Evolutionary conservation across 2,113 vertebrate genomes (phyloP).

Genomic region (Phylloscopus whistleri): DNA sequence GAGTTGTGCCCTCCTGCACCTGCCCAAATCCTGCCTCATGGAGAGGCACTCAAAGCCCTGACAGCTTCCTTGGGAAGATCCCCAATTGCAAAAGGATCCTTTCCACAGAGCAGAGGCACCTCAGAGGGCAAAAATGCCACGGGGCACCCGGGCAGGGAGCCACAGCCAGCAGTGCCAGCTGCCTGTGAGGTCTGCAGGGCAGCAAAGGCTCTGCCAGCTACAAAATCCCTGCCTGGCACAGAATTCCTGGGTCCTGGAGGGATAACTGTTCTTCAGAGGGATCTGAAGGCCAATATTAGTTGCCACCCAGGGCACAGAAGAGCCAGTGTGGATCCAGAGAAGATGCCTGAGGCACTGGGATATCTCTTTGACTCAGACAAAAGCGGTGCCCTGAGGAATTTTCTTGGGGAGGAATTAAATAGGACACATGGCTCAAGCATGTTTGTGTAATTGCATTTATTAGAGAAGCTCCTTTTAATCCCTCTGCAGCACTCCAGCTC

Average conservation of each 20-base stretch:
- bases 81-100: neutral
- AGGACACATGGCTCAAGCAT: neutral
- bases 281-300: neutral
- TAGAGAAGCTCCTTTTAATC: constrained; percentile 26
- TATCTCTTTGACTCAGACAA: neutral
- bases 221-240: neutral
- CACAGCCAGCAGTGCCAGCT: neutral
- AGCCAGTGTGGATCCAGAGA: neutral
- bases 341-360: neutral
- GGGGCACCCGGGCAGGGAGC: neutral
- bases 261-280: neutral
- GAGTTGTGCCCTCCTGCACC: neutral
- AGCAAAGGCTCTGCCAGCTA: neutral
- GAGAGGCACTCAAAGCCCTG: neutral
- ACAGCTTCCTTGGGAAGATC: neutral
- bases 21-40: neutral
- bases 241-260: neutral
- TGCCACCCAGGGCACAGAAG: neutral
- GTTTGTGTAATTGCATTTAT: constrained; percentile 22
- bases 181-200: neutral
- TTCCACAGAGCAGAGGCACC: neutral
- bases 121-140: neutral
- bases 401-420: constrained; percentile 18
- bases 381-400: constrained; percentile 35
- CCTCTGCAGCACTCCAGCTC: neutral